These are phyloP conservation scores for Vanessa cardui DNA, from an alignment of 2,888 invertebrate genomes.

Conservation along the genomic window DNA sequence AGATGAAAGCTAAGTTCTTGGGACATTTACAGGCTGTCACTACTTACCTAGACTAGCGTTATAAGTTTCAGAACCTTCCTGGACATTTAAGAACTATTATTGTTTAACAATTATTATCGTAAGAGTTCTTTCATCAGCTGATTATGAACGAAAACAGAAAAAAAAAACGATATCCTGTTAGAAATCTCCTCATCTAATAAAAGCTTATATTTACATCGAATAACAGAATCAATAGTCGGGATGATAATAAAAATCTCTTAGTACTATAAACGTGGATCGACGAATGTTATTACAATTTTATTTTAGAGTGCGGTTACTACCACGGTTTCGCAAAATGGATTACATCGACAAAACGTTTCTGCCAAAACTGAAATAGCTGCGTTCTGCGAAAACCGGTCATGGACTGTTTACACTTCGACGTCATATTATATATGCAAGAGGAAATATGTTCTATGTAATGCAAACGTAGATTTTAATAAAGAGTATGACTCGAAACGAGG, in stretches of 20 bases:
- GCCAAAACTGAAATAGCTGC: constrained; percentile 47
- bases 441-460: constrained; percentile 33
- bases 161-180: neutral
- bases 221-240: neutral
- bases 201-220: neutral
- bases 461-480: constrained; percentile 7
- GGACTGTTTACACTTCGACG: constrained; percentile 53
- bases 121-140: too few species aligned
- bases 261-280: neutral
- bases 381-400: constrained; percentile 49
- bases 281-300: constrained; percentile 11
- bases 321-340: constrained; percentile 19
- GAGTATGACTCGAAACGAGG: neutral
- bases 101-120: too few species aligned
- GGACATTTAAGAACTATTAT: too few species aligned
- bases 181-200: neutral
- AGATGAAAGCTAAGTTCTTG: too few species aligned
- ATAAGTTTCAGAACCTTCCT: too few species aligned
- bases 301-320: constrained; percentile 16
- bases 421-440: constrained; percentile 34
- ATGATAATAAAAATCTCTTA: constrained; percentile 3
- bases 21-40: too few species aligned
- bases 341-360: constrained; percentile 31
- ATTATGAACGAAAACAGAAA: neutral
- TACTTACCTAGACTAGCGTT: too few species aligned